Conservation (phyloP, 2,888 invertebrate species). For the Megastigmus dorsalis region DNA sequence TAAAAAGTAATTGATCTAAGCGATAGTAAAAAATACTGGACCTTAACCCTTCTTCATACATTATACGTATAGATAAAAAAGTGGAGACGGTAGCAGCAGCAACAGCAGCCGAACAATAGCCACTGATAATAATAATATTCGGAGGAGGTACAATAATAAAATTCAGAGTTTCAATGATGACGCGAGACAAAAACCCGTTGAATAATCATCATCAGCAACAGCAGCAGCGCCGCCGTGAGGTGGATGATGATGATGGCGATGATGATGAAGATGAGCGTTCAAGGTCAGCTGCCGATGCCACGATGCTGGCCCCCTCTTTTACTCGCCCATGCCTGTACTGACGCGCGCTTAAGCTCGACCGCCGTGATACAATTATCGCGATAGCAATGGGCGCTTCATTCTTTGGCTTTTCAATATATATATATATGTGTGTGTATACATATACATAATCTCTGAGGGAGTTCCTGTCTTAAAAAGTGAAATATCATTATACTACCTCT, state of each 20-base stretch:
- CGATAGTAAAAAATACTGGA: conserved; percentile 45
- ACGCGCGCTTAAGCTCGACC: conserved; percentile 53
- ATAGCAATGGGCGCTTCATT: neutral
- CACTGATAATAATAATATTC: conserved; percentile 34
- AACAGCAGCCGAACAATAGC: neutral
- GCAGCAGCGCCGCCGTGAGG: conserved; percentile 27
- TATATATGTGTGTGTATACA: too few species aligned
- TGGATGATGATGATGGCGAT: conserved; percentile 28
- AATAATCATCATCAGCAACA: conserved; percentile 63
- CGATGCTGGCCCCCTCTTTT: conserved; percentile 4
- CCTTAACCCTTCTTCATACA: conserved; percentile 14
- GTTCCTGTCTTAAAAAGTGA: too few species aligned
- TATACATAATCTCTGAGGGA: too few species aligned
- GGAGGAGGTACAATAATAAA: too few species aligned
- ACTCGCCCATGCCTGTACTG: too few species aligned
- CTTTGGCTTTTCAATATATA: too few species aligned
- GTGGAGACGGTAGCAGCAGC: neutral
- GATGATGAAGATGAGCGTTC: conserved; percentile 30
- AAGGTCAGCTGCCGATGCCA: too few species aligned
- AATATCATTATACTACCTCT: too few species aligned
- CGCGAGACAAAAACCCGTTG: conserved; percentile 55
- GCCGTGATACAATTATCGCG: conserved; percentile 22
- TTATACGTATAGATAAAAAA: neutral
- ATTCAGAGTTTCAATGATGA: conserved; percentile 32
- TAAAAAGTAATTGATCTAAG: conserved; percentile 7